Evolutionary conservation across 2,797 vertebrate species (phyloP).

Genomic region (Champsocephalus gunnari): DNA sequence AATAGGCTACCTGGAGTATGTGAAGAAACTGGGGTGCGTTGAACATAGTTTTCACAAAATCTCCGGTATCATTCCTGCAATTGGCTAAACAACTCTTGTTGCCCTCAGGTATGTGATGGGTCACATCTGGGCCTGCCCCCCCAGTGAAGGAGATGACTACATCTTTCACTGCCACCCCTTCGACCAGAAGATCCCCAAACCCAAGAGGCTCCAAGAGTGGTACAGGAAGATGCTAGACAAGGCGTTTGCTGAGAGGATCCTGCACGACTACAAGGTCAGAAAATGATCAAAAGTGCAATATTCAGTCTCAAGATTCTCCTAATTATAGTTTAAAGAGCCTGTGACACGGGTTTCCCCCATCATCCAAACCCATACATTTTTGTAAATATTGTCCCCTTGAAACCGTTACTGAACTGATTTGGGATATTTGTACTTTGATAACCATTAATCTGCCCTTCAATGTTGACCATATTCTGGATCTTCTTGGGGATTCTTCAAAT

Average conservation of each 20-base stretch:
- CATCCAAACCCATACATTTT: too few species aligned
- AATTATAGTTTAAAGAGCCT: neutral
- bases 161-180: slow-evolving; percentile 98
- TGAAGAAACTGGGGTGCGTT: slow-evolving; percentile 96
- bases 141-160: slow-evolving; percentile 98
- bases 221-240: slow-evolving; percentile 99
- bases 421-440: too few species aligned
- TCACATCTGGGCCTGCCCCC: slow-evolving; percentile 99
- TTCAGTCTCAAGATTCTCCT: neutral
- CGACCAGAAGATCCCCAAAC: slow-evolving; percentile 99
- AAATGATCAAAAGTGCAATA: neutral
- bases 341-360: too few species aligned
- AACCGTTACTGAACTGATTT: too few species aligned
- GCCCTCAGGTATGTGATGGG: slow-evolving; percentile 92
- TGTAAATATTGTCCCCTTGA: too few species aligned
- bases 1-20: slow-evolving; percentile 99
- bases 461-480: too few species aligned
- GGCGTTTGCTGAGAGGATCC: slow-evolving; percentile 96
- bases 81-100: slow-evolving; percentile 12
- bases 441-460: too few species aligned
- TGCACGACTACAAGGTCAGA: slow-evolving; percentile 97
- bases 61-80: neutral
- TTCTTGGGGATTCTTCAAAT: too few species aligned
- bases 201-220: slow-evolving; percentile 98
- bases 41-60: neutral